Evolutionary conservation across 2,113 vertebrate species (phyloP), one percentile per base, ranked within the genome.

Genomic region (Forbesichthys agassizii): DNA sequence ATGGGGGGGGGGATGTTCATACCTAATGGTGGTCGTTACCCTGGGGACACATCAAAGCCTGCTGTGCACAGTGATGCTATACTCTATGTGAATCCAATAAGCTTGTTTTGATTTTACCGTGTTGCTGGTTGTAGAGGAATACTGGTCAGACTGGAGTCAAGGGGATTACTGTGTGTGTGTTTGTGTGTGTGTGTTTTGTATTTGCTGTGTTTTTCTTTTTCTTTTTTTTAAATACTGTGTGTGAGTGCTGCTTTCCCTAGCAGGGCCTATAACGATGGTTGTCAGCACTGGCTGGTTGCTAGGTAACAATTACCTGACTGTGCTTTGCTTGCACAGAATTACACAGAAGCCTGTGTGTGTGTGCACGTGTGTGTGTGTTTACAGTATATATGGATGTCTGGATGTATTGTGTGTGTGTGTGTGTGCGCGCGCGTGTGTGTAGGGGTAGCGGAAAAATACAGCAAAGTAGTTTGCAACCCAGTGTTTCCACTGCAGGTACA

Each of bases 291-390:
- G 86, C 74, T 86, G 84, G 92, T 93, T 93, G 92, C 92, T 93
- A 92, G 88, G 92, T 90, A 93, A 93, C 92, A 89, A 91, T 90
- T 92, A 91, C 91, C 92, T 93, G 90, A 92, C 90, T 89, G 83
- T 83, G 89, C 86, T 90, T 88, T 85, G 81, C 89, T 86, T 79
- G 78, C 85, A 82, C 83, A 87, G 88, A 86, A 81, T 89, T 85
- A 86, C 86, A 86, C 84, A 79, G 83, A 82, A 65, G 71, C 79
- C 68, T 1, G 9, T 71, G 64, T 58, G 33, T 71, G 69, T 70
- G 73, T 74, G 67, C 75, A 77, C 75, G 66, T 60, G 58, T 60
- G 58, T 63, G 48, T 33, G 49, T 13, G 46, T 57, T 14, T 13
- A 7, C 8, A 27, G 42, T 12, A n/a, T 61, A n/a, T 18, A 46